Evolutionary conservation across 2,888 invertebrate species (phyloP).

Genomic region (Eustalomyia histrio): DNA sequence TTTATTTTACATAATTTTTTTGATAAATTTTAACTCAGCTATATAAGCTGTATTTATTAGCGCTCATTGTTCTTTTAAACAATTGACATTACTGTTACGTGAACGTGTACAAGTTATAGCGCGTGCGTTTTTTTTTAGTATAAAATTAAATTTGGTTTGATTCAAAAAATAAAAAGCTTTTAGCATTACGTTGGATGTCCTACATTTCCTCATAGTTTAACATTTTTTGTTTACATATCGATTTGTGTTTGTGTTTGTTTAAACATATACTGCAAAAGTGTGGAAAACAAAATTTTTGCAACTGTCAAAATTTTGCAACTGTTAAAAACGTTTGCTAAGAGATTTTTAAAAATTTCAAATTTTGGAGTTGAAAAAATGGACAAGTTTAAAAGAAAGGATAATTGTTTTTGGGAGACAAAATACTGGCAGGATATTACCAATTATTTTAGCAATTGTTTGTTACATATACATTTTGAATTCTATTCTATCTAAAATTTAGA

Average conservation of each 20-base stretch:
- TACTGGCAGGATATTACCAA: too few species aligned
- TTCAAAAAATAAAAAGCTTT: constrained; percentile 50
- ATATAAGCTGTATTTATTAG: too few species aligned
- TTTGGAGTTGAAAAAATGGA: too few species aligned
- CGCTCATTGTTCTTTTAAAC: too few species aligned
- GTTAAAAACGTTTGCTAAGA: background rate
- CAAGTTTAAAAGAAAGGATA: too few species aligned
- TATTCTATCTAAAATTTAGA: too few species aligned
- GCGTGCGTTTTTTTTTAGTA: constrained; percentile 63
- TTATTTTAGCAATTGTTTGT: too few species aligned
- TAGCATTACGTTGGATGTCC: constrained; percentile 15
- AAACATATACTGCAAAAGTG: background rate
- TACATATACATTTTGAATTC: too few species aligned
- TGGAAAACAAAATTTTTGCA: constrained; percentile 4
- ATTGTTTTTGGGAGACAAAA: too few species aligned
- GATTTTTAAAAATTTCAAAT: too few species aligned
- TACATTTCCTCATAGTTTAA: constrained; percentile 19
- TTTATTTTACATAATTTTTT: too few species aligned
- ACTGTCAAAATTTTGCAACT: constrained; percentile 15
- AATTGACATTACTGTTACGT: background rate
- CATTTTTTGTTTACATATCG: background rate
- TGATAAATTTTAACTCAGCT: too few species aligned
- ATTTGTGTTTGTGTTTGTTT: background rate
- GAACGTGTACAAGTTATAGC: constrained; percentile 44
- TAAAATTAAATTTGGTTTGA: constrained; percentile 33